Percentiles rank a stretch among this genome's conserved stretches.
Conservation (phyloP, 2,113 vertebrate species). For the Archilochus colubris region DNA sequence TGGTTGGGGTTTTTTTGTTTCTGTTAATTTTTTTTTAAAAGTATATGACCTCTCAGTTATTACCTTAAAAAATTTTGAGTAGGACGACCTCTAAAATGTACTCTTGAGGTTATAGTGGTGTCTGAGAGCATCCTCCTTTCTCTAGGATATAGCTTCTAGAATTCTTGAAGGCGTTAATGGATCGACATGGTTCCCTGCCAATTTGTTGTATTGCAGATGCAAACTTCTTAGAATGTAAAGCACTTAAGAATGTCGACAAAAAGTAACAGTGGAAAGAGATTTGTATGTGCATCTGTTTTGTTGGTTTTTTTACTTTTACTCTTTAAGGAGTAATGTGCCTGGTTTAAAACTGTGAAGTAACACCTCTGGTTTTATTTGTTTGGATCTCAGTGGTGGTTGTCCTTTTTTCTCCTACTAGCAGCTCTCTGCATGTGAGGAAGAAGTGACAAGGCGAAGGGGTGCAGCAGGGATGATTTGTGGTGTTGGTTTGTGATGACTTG, state of each 20-base stretch:
- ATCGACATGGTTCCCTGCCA: not conserved
- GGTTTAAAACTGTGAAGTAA: not conserved
- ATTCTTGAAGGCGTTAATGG: not conserved
- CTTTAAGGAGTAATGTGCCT: not conserved
- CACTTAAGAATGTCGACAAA: not conserved
- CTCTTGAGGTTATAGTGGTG: not conserved
- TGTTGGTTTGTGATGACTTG: not conserved
- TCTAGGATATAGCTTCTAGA: not conserved
- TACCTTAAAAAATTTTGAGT: not conserved
- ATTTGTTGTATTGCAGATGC: not conserved
- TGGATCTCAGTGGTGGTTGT: not conserved
- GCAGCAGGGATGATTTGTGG: not conserved
- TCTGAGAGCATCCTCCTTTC: not conserved
- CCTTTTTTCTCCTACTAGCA: not conserved
- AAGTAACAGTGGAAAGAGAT: not conserved
- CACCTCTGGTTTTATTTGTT: not conserved
- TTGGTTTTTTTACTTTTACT: not conserved
- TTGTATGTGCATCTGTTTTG: not conserved
- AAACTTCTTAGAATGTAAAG: not conserved
- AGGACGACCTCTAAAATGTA: not conserved
- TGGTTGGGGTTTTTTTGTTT: not conserved
- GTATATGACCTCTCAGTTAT: not conserved
- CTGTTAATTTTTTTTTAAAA: not conserved
- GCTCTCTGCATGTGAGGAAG: not conserved
- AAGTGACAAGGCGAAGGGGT: not conserved